Evolutionary conservation across 1,140 invertebrate species (phyloP).

Genomic region (Drosophila bocqueti): DNA sequence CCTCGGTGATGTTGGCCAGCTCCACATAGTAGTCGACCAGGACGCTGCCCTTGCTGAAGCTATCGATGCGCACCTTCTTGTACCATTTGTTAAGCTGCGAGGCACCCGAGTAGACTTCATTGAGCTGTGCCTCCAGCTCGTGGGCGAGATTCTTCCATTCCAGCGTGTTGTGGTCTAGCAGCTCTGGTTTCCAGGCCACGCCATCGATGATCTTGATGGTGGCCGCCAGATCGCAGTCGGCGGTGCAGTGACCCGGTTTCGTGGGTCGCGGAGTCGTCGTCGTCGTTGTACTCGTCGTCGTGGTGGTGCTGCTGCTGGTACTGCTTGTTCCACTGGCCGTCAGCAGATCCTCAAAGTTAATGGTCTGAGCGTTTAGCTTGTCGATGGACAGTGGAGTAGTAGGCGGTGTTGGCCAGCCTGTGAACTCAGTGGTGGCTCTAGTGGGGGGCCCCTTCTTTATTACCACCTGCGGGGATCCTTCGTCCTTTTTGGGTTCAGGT

Average conservation of each 20-base stretch:
- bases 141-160: conserved; percentile 93
- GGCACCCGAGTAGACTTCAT: conserved; percentile 92
- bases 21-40: conserved; percentile 95
- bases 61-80: conserved; percentile 93
- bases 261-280: conserved; percentile 90
- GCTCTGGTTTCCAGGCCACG: conserved; percentile 93
- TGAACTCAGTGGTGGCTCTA: conserved; percentile 94
- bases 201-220: conserved; percentile 93
- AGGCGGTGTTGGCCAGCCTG: conserved; percentile 93
- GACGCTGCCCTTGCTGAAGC: conserved; percentile 94
- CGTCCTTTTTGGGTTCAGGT: conserved; percentile 60
- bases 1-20: conserved; percentile 90
- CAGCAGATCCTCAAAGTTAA: conserved; percentile 79
- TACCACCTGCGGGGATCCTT: conserved; percentile 86
- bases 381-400: conserved; percentile 94
- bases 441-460: conserved; percentile 93
- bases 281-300: conserved; percentile 91
- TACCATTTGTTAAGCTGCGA: conserved; percentile 92
- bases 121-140: conserved; percentile 93
- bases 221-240: conserved; percentile 93
- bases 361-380: conserved; percentile 90
- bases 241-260: conserved; percentile 91
- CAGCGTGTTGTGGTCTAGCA: conserved; percentile 93
- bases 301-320: conserved; percentile 87
- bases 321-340: conserved; percentile 64